Evolutionary conservation across 2,113 vertebrate species (phyloP), one percentile per base, ranked within the genome.

Genomic region (Rhinoptilus africanus): DNA sequence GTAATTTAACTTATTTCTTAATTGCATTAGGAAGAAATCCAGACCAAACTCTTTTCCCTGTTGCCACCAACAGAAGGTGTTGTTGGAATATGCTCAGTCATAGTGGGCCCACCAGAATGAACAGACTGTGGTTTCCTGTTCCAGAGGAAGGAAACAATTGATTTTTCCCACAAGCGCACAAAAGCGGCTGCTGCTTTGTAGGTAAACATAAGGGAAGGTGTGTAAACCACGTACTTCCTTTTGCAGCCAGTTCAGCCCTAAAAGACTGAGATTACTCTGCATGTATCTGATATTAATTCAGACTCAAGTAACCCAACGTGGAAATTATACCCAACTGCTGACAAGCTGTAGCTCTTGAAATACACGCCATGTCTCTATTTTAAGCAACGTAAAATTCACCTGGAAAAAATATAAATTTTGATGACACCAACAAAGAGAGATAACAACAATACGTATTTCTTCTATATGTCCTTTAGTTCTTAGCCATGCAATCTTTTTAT

Each of bases 121-220:
- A 78, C 62, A 95, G 92, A 94, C 76, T 87, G 83, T 39, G 91
- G 76, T 92, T 96, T 95, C 89, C 89, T 97, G 79, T 81, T 92
- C 68, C 83, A 82, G 81, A 41, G 88, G 86, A 94, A 93, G 73
- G 69, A 92, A 92, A 89, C 94, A 91, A 96, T 78, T 85, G 80
- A 3, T 7, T 89, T 95, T 89, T 76, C 73, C 84, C 87, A 93
- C 77, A 93, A 81, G 86, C 4, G 3, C 64, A 69, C 78, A 53
- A 83, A 93, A 93, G 66, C 68, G 50, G 73, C 66, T 96, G 48
- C 45, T 89, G 48, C 34, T 81, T 89, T 89, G 66, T 85, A 92
- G 60, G 80, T 75, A 91, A 96, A 83, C 72, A 72, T 27, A 86
- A 75, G 83, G n/a, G 32, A 89, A 95, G 77, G 89, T 93, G 92